Base-by-base conservation (phyloP, 2,113 vertebrate species). In the Eulacestoma nigropectus region DNA sequence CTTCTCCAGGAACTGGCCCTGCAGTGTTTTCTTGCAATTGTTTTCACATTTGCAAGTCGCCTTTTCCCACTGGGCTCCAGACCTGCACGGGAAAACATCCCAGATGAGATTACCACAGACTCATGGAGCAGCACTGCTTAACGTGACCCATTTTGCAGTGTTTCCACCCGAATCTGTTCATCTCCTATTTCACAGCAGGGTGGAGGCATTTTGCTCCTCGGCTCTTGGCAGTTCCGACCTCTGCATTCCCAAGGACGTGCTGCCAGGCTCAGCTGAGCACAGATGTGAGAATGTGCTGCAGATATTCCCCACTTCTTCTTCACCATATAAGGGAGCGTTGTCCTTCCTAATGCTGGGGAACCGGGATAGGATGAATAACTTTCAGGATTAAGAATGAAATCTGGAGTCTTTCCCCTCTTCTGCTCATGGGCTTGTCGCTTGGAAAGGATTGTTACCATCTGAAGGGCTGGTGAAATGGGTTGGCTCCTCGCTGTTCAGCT, bases 261-360 rank as follows among this genome's bases (percentile, higher is more conserved):
- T 95, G 95, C 96, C 95, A 81, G 93, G 77, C 91, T 92, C 11
- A 3, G 87, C 91, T 87, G 77, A 96, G 81, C 81, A 30, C 89
- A 95, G 93, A 95, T 95, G 93, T 87, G 67, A 91, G 84, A 94
- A 89, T 42, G 41, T 6, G n/a, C 49, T 87, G 89, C 94, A 95
- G 89, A 95, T 94, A 97, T 69, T 91, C 87, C 92, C 53, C 89
- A 87, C 78, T 96, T 76, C 62, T 93, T 87, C 84, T 87, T 96
- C 81, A 73, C 96, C 89, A 69, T 95, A 91, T 95, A 95, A 95
- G 95, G 95, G 77, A 95, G 93, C 2, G 0, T 46, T 65, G 63
- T 35, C 91, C 89, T 68, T 93, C 96, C 87, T 69, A 49, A 82
- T 55, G 84, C 69, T 76, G 84, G 65, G 44, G 91, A 89, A 35